A percentile compares a stretch with the other conserved stretches of the same genome.
Conservation (phyloP, 2,113 vertebrate species). For the Mirounga angustirostris region DNA sequence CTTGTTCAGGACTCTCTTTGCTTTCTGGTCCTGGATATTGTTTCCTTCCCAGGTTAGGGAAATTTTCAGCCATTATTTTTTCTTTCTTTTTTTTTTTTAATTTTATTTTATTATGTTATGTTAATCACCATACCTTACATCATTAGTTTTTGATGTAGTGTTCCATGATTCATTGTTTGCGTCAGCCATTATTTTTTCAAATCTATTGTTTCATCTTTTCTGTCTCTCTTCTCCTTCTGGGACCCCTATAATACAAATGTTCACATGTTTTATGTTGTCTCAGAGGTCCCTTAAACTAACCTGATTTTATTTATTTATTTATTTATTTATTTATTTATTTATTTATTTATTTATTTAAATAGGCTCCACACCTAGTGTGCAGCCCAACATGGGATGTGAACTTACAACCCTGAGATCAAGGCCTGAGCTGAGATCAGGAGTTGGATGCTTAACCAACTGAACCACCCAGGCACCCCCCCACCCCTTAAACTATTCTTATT, state of each 20-base stretch:
- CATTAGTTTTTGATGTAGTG: too few relatives aligned
- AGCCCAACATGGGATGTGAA: too few relatives aligned
- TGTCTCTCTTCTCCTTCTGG: neutral
- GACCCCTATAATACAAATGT: neutral
- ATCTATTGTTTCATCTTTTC: neutral
- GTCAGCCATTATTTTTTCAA: neutral
- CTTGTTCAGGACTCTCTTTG: neutral
- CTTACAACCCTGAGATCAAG: too few relatives aligned
- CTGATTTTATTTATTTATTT: neutral
- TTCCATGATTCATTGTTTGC: too few relatives aligned
- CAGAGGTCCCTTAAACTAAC: neutral
- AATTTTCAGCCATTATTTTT: neutral
- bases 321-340: neutral
- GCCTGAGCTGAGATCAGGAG: too few relatives aligned
- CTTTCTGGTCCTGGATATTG: neutral
- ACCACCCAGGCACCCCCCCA: neutral
- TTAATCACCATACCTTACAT: too few relatives aligned
- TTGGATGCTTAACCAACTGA: too few relatives aligned
- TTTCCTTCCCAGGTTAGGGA: neutral
- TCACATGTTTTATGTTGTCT: neutral
- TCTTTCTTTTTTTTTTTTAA: neutral
- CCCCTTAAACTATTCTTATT: neutral
- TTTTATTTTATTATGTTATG: too few relatives aligned
- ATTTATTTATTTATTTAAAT: neutral
- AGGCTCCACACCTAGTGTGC: too few relatives aligned